Conservation (phyloP, 2,113 vertebrate genomes). For the Galeopterus variegatus region DNA sequence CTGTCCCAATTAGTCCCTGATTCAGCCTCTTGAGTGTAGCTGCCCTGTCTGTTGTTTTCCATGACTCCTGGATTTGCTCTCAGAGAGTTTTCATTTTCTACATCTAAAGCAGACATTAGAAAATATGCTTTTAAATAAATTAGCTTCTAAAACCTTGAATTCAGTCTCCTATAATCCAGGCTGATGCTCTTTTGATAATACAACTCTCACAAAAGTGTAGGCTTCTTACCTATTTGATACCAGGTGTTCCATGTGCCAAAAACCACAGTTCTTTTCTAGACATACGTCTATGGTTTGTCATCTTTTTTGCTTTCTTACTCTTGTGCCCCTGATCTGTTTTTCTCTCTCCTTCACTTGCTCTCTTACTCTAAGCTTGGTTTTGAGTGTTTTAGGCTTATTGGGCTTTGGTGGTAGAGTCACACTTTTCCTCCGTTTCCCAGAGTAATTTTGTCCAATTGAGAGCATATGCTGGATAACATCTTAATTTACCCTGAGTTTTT, state of each 20-base stretch:
- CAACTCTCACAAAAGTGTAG: neutral
- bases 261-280: neutral
- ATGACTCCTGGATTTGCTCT: neutral
- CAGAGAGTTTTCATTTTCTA: neutral
- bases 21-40: neutral
- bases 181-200: neutral
- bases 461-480: neutral
- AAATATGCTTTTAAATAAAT: constrained; percentile 37
- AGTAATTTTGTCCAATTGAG: constrained; percentile 39
- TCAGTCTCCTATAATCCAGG: constrained; percentile 1
- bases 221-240: neutral
- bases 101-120: neutral
- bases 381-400: constrained; percentile 3
- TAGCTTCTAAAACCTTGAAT: constrained; percentile 2
- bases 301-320: constrained; percentile 50
- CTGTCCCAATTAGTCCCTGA: neutral
- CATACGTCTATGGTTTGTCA: neutral
- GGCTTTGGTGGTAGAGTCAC: neutral
- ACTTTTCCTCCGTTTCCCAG: neutral
- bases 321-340: neutral
- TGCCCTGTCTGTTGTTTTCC: neutral
- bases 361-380: constrained; percentile 21
- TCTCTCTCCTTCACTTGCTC: too few relatives aligned
- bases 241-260: neutral
- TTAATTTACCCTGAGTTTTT: constrained; percentile 19